phyloP scores from a whole-genome alignment of 2,888 invertebrate species.

The Xestia rhomboidea region DNA sequence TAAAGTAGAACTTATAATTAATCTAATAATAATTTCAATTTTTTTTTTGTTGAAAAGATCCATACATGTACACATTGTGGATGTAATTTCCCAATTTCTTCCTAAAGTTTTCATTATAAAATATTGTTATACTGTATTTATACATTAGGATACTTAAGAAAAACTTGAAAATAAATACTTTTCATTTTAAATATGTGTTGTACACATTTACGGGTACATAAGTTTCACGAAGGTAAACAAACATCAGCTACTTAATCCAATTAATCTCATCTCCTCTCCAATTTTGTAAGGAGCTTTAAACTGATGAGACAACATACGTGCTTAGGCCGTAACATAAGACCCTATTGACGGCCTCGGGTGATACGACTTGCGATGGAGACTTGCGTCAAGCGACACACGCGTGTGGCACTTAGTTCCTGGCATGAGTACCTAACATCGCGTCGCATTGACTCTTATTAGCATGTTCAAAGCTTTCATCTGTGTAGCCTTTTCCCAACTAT shows the following conservation, averaged over 20 bases:
- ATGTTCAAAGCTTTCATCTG: background rate
- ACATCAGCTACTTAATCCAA: constrained; percentile 34
- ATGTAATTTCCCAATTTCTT: background rate
- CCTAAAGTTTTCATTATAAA: background rate
- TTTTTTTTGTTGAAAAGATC: no score
- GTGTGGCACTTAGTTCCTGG: background rate
- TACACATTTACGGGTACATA: background rate
- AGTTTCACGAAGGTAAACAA: constrained; percentile 34
- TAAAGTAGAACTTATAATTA: background rate
- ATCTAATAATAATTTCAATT: no score
- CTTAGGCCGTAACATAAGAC: background rate
- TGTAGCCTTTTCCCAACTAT: background rate
- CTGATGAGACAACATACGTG: constrained; percentile 34
- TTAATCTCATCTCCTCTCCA: constrained; percentile 38
- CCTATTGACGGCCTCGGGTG: background rate
- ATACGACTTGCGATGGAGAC: background rate
- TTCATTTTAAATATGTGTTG: no score
- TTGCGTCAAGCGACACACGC: background rate
- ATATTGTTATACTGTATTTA: no score
- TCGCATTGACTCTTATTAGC: background rate
- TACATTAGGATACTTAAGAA: no score
- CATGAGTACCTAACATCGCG: background rate
- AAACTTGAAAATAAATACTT: no score
- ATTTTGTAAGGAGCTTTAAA: constrained; percentile 35
- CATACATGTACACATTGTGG: background rate